Conservation (phyloP, 2,113 vertebrate genomes). For the Aegotheles bennettii region DNA sequence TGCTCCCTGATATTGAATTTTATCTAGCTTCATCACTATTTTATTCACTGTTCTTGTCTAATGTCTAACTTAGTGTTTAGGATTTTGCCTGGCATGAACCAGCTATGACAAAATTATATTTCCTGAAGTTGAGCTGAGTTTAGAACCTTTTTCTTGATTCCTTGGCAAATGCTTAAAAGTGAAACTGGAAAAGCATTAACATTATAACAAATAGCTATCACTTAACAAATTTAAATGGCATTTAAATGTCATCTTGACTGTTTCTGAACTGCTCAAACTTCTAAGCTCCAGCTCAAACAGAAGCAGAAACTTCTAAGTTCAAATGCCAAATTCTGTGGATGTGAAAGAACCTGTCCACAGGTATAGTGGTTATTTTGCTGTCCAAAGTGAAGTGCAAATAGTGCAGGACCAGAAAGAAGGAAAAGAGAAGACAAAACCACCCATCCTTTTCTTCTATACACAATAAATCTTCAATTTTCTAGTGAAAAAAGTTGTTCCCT, state of each 20-base stretch:
- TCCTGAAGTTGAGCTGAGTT: not conserved
- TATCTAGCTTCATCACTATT: not conserved
- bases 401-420: not conserved
- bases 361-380: not conserved
- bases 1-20: not conserved
- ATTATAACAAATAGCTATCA: not conserved
- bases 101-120: not conserved
- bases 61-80: not conserved
- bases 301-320: not conserved
- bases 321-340: not conserved
- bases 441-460: not conserved
- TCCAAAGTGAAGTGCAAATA: not conserved
- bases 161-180: not conserved
- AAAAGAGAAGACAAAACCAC: not conserved
- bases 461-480: not conserved
- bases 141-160: not conserved
- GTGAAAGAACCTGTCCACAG: not conserved
- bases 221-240: not conserved
- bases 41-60: not conserved
- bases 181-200: not conserved
- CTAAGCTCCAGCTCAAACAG: not conserved
- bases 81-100: not conserved
- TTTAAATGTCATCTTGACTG: not conserved
- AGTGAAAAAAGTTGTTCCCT: too few species aligned
- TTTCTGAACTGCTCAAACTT: not conserved